Conservation (phyloP, 2,888 invertebrate genomes). For the Pardosa pseudoannulata region DNA sequence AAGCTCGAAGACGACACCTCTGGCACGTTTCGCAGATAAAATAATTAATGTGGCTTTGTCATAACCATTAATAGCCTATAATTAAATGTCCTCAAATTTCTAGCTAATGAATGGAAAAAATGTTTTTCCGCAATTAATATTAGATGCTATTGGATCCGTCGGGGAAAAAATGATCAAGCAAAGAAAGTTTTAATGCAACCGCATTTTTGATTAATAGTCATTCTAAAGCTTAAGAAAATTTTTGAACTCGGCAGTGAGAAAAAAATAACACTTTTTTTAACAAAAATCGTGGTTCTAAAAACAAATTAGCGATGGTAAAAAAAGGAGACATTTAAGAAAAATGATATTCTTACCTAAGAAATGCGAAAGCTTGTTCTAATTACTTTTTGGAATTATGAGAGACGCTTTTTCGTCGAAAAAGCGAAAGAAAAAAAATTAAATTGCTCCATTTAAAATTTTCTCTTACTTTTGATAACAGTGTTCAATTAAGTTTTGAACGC, state of each 20-base stretch:
- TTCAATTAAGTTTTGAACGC: conserved; percentile 4
- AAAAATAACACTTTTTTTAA: conserved; percentile 22
- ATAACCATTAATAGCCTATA: conserved; percentile 67
- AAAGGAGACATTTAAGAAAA: conserved; percentile 38
- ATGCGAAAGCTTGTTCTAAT: conserved; percentile 50
- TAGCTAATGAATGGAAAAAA: conserved; percentile 43
- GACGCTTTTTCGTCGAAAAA: conserved; percentile 27
- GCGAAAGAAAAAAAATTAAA: conserved; percentile 22
- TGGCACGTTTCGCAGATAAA: conserved; percentile 18
- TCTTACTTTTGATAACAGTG: neutral
- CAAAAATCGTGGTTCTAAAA: conserved; percentile 4
- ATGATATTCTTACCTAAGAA: conserved; percentile 36
- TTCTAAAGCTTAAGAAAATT: conserved; percentile 43
- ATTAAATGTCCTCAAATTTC: conserved; percentile 52
- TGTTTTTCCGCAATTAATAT: conserved; percentile 50
- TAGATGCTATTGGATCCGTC: conserved; percentile 42
- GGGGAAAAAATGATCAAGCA: neutral
- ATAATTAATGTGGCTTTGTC: conserved; percentile 60
- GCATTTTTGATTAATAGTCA: conserved; percentile 53
- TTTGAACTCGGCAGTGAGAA: conserved; percentile 9
- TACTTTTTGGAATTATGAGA: conserved; percentile 48
- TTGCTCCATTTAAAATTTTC: conserved; percentile 33
- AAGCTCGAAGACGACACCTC: neutral
- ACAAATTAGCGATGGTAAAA: conserved; percentile 30
- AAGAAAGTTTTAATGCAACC: neutral